phyloP scores from a whole-genome alignment of 2,888 invertebrate genomes.

The Pharmacophagus antenor region DNA sequence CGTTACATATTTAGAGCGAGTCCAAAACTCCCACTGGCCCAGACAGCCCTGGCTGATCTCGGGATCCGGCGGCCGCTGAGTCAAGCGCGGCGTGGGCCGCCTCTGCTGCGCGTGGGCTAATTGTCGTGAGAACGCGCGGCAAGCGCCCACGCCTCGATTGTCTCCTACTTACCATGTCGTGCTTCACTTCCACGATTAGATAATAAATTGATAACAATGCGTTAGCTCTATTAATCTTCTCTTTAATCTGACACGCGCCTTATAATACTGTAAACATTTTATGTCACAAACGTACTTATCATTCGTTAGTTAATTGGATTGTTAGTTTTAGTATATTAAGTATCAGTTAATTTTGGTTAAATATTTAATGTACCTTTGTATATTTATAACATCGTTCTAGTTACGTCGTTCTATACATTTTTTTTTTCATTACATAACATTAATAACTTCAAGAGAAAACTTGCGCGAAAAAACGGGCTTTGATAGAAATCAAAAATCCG shows the following conservation, averaged over 20 bases:
- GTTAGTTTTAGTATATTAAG: too few relatives aligned
- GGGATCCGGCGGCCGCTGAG: slow-evolving; percentile 42
- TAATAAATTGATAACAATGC: slow-evolving; percentile 25
- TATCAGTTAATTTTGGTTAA: too few relatives aligned
- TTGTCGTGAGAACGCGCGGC: slow-evolving; percentile 69
- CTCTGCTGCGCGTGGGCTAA: slow-evolving; percentile 62
- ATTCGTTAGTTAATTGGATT: too few relatives aligned
- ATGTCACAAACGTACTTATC: too few relatives aligned
- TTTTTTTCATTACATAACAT: too few relatives aligned
- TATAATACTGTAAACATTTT: background rate
- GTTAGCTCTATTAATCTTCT: slow-evolving; percentile 4
- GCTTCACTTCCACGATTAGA: slow-evolving; percentile 28
- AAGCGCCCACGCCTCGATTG: slow-evolving; percentile 35
- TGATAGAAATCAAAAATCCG: too few relatives aligned
- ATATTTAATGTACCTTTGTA: too few relatives aligned
- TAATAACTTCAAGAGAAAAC: too few relatives aligned
- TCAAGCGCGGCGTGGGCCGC: slow-evolving; percentile 40
- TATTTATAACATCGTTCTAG: too few relatives aligned
- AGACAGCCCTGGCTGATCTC: slow-evolving; percentile 46
- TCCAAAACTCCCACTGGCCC: slow-evolving; percentile 7
- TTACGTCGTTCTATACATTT: too few relatives aligned
- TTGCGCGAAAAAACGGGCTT: too few relatives aligned
- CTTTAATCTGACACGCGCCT: slow-evolving; percentile 14
- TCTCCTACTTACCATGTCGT: slow-evolving; percentile 24
- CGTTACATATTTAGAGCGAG: slow-evolving; percentile 11